Percentiles rank a stretch among this genome's conserved stretches.
Conservation (phyloP, 1,140 invertebrate genomes). For the Eriocheir sinensis region DNA sequence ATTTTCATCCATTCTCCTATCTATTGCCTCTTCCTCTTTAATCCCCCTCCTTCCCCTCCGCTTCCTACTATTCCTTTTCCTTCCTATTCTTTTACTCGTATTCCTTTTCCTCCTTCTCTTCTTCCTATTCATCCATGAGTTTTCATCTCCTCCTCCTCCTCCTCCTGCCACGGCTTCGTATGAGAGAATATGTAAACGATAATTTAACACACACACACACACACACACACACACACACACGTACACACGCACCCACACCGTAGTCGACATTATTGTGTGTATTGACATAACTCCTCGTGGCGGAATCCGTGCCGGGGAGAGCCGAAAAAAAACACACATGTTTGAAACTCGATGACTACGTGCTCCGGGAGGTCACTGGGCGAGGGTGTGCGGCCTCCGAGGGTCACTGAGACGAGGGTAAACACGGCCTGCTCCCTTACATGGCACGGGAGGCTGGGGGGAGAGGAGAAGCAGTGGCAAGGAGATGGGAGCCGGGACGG, state of each 20-base stretch:
- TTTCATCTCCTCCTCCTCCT: too few relatives aligned
- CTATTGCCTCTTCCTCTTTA: too few relatives aligned
- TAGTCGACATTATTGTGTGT: too few relatives aligned
- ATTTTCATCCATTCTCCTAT: too few relatives aligned
- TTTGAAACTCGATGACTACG: slow-evolving; percentile 3
- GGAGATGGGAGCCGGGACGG: not conserved
- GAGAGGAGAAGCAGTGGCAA: not conserved
- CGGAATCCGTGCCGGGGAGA: not conserved
- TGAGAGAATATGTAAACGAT: too few relatives aligned
- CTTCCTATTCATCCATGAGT: too few relatives aligned
- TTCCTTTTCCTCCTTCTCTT: too few relatives aligned
- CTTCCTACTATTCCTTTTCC: too few relatives aligned
- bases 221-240: slow-evolving; percentile 22
- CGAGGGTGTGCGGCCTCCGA: not conserved
- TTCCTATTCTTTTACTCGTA: too few relatives aligned
- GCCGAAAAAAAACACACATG: not conserved
- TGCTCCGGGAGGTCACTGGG: not conserved
- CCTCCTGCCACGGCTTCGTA: too few relatives aligned
- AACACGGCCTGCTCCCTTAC: not conserved
- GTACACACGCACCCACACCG: not conserved
- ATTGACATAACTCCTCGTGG: slow-evolving; percentile 15
- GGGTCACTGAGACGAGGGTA: not conserved
- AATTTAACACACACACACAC: slow-evolving; percentile 22
- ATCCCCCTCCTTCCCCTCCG: not conserved
- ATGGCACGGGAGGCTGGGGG: not conserved